A percentile compares a stretch with the other conserved stretches of the same genome.
Conservation (phyloP, 23 tunicate genomes). For the Styela plicata region DNA sequence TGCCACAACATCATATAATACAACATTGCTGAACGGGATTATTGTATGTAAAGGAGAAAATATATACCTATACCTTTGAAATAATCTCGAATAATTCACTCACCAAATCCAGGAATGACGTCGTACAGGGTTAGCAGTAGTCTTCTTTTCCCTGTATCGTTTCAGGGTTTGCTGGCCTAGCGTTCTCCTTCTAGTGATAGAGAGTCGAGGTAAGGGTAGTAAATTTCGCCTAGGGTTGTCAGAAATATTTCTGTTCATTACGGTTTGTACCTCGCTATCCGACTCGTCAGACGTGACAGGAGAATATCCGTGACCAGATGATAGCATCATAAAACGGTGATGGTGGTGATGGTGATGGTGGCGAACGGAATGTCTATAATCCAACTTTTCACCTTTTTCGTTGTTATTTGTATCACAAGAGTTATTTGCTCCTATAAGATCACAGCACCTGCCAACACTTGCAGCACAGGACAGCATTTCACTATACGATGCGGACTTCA, state of each 20-base stretch:
- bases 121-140: conserved; percentile 31
- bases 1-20: no score
- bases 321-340: conserved; percentile 1
- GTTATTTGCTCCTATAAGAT: not conserved
- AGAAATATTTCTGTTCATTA: not conserved
- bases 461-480: not conserved
- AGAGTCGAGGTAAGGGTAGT: not conserved
- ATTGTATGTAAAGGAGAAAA: no score
- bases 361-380: not conserved
- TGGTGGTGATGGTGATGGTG: not conserved
- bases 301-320: not conserved
- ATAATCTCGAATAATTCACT: conserved; percentile 6
- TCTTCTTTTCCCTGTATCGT: not conserved
- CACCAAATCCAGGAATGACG: conserved; percentile 83
- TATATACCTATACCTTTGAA: no score
- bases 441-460: not conserved
- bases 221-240: not conserved
- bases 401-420: conserved; percentile 18
- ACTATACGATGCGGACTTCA: conserved; percentile 10
- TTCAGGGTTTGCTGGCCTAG: conserved; percentile 5
- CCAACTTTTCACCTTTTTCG: conserved; percentile 1
- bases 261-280: conserved; percentile 1
- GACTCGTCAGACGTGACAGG: conserved; percentile 14
- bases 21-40: no score
- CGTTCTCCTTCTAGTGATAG: conserved; percentile 12